Evolutionary conservation across 2,113 vertebrate genomes (phyloP), one percentile per base, ranked within the genome.

Genomic region (Serinus canaria): DNA sequence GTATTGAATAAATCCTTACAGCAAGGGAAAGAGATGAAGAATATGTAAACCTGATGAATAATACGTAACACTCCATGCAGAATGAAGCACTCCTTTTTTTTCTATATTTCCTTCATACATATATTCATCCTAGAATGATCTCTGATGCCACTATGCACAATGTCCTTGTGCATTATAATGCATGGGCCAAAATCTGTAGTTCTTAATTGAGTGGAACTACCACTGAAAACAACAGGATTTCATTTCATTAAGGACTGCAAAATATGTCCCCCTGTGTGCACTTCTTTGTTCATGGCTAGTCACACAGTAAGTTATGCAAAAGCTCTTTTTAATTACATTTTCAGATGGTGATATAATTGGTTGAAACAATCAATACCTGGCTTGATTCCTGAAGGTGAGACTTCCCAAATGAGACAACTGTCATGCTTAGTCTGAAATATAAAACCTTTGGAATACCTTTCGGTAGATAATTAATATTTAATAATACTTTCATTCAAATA

Each of bases 321-420:
- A 95, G 43, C 84, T 94, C 87, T 94, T 95, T 92, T 95, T 92
- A 96, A 94, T 96, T 95, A 85, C 82, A 90, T 92, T 94, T 96
- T 97, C 78, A 94, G 67, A 94, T 80, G 70, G 87, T 89, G 95
- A 95, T 9, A 33, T 92, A 95, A 91, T 82, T 94, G 70, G 66
- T 83, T 95, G 62, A 49, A 96, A 83, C 82, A 93, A 95, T 92
- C 81, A 69, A 80, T 94, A 88, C 59, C 75, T 91, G 76, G 15
- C 27, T 91, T 56, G n/a, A 85, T 89, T 95, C 53, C 70, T 95
- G 90, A 95, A 94, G 83, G 89, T 85, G 84, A 87, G 43, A 52
- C 33, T 77, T 94, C 58, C 33, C 50, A 83, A 83, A 87, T 47
- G 35, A 87, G 46, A 87, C 35, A 46, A 66, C 7, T 50, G 30